Base-by-base conservation (phyloP, 2,797 vertebrate species). In the Alauda arvensis region DNA sequence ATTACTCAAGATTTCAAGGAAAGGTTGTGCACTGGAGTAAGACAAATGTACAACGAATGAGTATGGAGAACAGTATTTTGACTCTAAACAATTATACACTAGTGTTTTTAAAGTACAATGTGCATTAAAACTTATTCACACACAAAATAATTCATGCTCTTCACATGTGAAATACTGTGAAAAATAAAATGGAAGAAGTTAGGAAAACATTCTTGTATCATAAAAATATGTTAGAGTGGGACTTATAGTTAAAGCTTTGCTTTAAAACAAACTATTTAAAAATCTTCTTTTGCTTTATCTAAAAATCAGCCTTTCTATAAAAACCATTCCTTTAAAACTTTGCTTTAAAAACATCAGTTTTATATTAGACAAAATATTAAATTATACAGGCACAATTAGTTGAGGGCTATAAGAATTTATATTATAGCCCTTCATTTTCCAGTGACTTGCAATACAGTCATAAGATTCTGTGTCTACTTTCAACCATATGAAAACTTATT, bases 251-350 rank as follows among this genome's bases (percentile, higher is more conserved):
- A 96, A 94, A 94, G 92, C 74, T 95, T 92, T 96, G 63, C 85
- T 95, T 95, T 95, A 91, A 94, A 96, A 85, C 76, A 89, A 87
- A 85, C 70, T 75, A 77, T 82, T 94, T 91, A 78, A 95, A 93
- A 94, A 94, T 90, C 80, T 84, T 79, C 75, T 83, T 92, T 92
- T 95, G 21, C 75, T 90, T 92, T 94, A 94, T 93, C 92, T 96
- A 96, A 95, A 95, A 96, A 95, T 74, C 81, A 92, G 74, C 65
- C 89, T 93, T 91, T 85, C 25, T 94, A 94, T 83, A 96, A 96
- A 94, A 96, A 94, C 69, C 75, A 94, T 92, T 91, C 87, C 86
- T 93, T 95, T 94, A 96, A 95, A 92, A 95, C 83, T 85, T 69
- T 89, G 63, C 5, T 93, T 86, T 95, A 95, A 95, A 93, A 93